phyloP scores from a whole-genome alignment of 1,140 invertebrate genomes.

The Batillaria attramentaria region DNA sequence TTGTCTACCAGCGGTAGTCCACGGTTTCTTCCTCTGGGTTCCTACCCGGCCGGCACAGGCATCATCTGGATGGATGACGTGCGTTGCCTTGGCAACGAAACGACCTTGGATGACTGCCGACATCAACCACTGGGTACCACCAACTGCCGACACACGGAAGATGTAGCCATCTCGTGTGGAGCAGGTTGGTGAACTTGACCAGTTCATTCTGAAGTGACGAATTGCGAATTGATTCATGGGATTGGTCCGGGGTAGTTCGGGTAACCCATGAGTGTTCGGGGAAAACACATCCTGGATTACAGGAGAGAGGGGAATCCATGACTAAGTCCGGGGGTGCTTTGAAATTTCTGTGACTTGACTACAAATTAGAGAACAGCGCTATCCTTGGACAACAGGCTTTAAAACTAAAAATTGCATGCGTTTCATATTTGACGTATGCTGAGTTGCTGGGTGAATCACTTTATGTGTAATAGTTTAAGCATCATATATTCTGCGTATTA shows the following conservation, averaged over 20 bases:
- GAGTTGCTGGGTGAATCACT: too few species aligned
- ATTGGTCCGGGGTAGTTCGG: not conserved
- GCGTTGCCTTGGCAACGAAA: conserved; percentile 81
- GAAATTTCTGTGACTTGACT: too few species aligned
- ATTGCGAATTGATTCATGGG: not conserved
- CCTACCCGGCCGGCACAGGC: conserved; percentile 63
- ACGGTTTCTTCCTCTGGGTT: not conserved
- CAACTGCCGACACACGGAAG: conserved; percentile 81
- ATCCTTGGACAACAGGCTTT: too few species aligned
- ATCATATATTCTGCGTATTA: too few species aligned
- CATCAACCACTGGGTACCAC: conserved; percentile 73
- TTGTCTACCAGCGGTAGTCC: not conserved
- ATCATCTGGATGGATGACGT: conserved; percentile 81
- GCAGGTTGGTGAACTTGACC: not conserved
- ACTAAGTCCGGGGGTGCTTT: too few species aligned
- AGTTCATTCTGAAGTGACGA: not conserved
- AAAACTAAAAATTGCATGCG: too few species aligned
- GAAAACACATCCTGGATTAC: too few species aligned
- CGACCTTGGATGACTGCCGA: conserved; percentile 78
- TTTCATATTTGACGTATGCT: too few species aligned
- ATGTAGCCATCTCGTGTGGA: conserved; percentile 64
- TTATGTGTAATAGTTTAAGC: too few species aligned
- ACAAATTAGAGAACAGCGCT: too few species aligned
- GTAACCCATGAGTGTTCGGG: too few species aligned
- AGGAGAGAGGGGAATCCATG: too few species aligned